Percentiles rank a stretch among this genome's conserved stretches.
These are phyloP conservation scores for Mythimna ferrago DNA, from an alignment of 2,888 invertebrate species.

Conservation along the genomic window DNA sequence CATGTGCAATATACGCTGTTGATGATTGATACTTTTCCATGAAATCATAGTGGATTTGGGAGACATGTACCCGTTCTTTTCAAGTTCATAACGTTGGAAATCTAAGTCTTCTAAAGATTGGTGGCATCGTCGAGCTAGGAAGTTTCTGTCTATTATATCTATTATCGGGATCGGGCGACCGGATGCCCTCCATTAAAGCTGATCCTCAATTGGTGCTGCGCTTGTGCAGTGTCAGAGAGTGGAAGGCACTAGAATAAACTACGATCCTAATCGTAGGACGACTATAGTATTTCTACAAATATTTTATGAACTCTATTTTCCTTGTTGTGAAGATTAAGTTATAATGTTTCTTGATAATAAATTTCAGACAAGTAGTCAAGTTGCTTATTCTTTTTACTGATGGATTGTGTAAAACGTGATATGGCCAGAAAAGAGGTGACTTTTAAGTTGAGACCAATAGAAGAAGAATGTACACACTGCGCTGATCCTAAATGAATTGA, in stretches of 20 bases:
- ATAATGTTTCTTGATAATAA: neutral
- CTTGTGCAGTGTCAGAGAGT: slow-evolving; percentile 28
- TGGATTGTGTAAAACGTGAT: neutral
- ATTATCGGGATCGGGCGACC: slow-evolving; percentile 19
- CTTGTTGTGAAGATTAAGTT: neutral
- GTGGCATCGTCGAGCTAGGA: slow-evolving; percentile 12
- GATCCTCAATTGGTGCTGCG: slow-evolving; percentile 51
- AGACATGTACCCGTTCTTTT: neutral
- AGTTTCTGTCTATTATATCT: slow-evolving; percentile 22
- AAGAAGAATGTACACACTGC: neutral
- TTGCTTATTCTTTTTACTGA: neutral
- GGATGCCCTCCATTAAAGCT: slow-evolving; percentile 39
- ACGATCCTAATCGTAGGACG: neutral
- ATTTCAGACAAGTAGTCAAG: neutral
- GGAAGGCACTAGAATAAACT: slow-evolving; percentile 39
- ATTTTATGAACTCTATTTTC: slow-evolving; percentile 2
- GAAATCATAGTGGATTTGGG: neutral
- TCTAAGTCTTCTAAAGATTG: slow-evolving; percentile 6
- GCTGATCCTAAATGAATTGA: neutral
- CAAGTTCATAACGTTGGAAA: neutral
- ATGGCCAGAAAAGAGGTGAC: neutral
- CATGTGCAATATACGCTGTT: neutral
- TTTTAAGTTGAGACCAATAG: neutral
- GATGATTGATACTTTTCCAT: too few species aligned
- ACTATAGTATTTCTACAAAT: slow-evolving; percentile 2